Evolutionary conservation across 2,797 vertebrate genomes (phyloP).

Genomic region (Anguilla anguilla): DNA sequence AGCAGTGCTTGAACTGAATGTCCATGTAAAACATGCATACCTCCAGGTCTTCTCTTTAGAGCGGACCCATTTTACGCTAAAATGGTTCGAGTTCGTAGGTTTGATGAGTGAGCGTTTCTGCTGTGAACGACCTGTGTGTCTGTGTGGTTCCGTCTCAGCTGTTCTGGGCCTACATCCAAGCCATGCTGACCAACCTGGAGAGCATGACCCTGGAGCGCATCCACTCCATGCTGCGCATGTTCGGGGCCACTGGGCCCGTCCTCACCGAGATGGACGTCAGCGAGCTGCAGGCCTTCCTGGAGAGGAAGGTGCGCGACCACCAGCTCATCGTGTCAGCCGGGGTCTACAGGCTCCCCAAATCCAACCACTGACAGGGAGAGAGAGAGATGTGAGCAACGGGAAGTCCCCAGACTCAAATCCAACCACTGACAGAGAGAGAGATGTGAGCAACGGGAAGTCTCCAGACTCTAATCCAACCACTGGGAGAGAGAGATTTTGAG

Average conservation of each 20-base stretch:
- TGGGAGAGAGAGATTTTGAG: background rate
- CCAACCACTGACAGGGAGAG: conserved; percentile 55
- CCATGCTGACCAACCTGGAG: conserved; percentile 98
- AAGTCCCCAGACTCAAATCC: too few relatives aligned
- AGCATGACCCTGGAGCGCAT: conserved; percentile 94
- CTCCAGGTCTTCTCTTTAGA: too few relatives aligned
- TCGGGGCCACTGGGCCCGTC: conserved; percentile 89
- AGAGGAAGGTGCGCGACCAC: conserved; percentile 93
- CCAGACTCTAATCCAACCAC: too few relatives aligned
- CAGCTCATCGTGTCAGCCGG: conserved; percentile 84
- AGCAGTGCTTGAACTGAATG: too few relatives aligned
- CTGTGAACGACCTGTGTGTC: conserved; percentile 44
- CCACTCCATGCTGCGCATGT: conserved; percentile 97
- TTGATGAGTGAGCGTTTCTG: conserved; percentile 55
- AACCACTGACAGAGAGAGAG: too few relatives aligned
- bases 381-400: background rate
- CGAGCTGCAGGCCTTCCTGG: conserved; percentile 93
- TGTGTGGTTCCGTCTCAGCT: conserved; percentile 68
- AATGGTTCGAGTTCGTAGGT: too few relatives aligned
- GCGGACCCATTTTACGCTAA: too few relatives aligned
- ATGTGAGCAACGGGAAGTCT: too few relatives aligned
- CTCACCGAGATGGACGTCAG: conserved; percentile 91
- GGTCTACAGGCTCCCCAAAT: conserved; percentile 91
- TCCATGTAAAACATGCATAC: too few relatives aligned
- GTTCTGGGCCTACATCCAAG: conserved; percentile 98